Conservation (phyloP, 1,140 invertebrate genomes). For the Hesperophylax magnus region DNA sequence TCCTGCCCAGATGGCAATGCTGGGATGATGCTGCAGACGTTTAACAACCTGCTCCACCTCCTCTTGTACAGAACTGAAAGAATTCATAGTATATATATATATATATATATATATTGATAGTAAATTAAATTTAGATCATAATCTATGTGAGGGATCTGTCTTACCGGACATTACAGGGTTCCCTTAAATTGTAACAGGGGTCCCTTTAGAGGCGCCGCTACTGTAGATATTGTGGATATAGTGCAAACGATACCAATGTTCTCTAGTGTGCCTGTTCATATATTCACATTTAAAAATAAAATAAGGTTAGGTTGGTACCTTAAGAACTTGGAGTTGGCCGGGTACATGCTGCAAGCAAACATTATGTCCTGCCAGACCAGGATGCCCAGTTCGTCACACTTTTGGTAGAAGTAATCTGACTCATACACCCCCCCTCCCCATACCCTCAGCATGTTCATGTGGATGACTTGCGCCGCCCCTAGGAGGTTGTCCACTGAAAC, state of each 20-base stretch:
- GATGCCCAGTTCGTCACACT: conserved; percentile 86
- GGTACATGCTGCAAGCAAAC: conserved; percentile 98
- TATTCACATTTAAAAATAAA: too few species aligned
- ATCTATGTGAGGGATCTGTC: too few species aligned
- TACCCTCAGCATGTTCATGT: conserved; percentile 96
- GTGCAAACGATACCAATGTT: too few species aligned
- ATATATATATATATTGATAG: too few species aligned
- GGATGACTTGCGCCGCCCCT: conserved; percentile 79
- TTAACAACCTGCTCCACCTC: conserved; percentile 91
- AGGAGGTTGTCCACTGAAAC: conserved; percentile 74
- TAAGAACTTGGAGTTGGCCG: conserved; percentile 81
- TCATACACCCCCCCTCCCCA: conserved; percentile 99
- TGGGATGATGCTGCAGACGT: conserved; percentile 90
- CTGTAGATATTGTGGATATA: too few species aligned
- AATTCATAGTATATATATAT: background rate
- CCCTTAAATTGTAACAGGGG: too few species aligned
- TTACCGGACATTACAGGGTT: too few species aligned
- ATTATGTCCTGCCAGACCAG: conserved; percentile 96
- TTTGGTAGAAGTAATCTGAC: conserved; percentile 90
- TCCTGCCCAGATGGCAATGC: conserved; percentile 91
- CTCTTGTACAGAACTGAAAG: conserved; percentile 74
- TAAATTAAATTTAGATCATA: too few species aligned
- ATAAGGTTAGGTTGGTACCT: conserved; percentile 59
- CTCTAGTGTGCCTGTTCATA: too few species aligned
- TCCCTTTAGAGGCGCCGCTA: too few species aligned